Evolutionary conservation across 2,113 vertebrate species (phyloP), one percentile per base, ranked within the genome.

Genomic region (Condylura cristata): DNA sequence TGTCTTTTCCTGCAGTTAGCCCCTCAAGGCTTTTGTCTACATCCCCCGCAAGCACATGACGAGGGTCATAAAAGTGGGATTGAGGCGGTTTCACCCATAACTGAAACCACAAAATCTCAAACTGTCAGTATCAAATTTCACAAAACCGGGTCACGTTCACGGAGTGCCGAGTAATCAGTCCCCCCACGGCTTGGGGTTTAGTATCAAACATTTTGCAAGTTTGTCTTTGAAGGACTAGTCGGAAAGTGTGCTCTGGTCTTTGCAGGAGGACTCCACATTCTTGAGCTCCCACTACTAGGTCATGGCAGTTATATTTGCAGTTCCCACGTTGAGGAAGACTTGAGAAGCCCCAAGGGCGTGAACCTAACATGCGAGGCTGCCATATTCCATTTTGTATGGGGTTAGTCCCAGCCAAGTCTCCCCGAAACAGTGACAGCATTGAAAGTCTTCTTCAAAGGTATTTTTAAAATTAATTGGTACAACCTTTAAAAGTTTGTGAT

Each of bases 21-120:
- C 96, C 96, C 97, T 97, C 97, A 95, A 96, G 98, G 85, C 85
- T 97, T 97, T 97, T 91, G 91, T 97, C 95, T 96, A 53, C 96
- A 96, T 96, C 96, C 95, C 95, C 97, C 97, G 94, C 91, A 91
- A 96, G 96, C 95, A 96, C 86, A 86, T 95, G 90, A 97, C 93
- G 95, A 95, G 5, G 96, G 96, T 97, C 96, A 91, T 94, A 85
- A 90, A 97, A 97, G 92, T 97, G 95, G 88, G 96, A 80, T 28
- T 75, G 61, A 94, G 95, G 72, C 13, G 83, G 86, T 91, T 94
- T 96, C 93, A 93, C 96, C 95, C 95, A 39, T 96, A 98, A 98
- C 93, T 97, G 97, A 97, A 97, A 97, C 95, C 91, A 56, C 61
- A 60, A 95, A 89, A 90, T 51, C 96, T 95, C 83, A 6, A 26